These are phyloP conservation scores for Lindbergichthys nudifrons DNA, from an alignment of 2,797 vertebrate genomes.

Conservation along the genomic window DNA sequence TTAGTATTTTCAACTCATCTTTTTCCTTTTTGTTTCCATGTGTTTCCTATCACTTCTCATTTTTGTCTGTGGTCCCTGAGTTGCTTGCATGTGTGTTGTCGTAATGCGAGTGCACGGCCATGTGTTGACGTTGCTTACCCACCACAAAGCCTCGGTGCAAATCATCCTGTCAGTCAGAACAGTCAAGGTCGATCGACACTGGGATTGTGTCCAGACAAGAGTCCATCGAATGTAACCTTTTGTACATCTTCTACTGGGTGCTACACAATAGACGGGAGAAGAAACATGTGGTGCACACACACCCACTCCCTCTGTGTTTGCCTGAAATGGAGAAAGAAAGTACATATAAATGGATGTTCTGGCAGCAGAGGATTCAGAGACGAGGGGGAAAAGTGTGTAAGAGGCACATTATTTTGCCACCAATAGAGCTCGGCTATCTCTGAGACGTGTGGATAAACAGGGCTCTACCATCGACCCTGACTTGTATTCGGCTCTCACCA, in stretches of 20 bases:
- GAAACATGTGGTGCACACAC: neutral
- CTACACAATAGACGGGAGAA: conserved; percentile 6
- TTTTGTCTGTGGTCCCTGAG: neutral
- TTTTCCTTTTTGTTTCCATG: conserved; percentile 1
- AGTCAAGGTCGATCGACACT: neutral
- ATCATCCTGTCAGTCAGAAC: conserved; percentile 44
- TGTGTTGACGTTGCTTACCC: conserved; percentile 23
- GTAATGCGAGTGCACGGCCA: neutral
- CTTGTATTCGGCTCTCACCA: conserved; percentile 7
- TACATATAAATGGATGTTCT: conserved; percentile 17
- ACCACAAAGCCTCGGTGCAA: conserved; percentile 24
- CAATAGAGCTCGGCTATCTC: conserved; percentile 30
- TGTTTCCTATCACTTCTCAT: conserved; percentile 1
- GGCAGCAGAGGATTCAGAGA: neutral
- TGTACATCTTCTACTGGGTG: conserved; percentile 1
- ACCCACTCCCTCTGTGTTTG: conserved; percentile 12
- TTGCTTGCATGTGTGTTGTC: neutral
- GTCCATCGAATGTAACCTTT: conserved; percentile 17
- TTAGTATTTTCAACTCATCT: conserved; percentile 5
- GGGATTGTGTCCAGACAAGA: conserved; percentile 24
- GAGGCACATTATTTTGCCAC: conserved; percentile 31
- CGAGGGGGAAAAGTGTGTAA: neutral
- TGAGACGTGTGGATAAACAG: conserved; percentile 27
- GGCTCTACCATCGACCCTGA: conserved; percentile 20
- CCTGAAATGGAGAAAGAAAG: conserved; percentile 25